These are phyloP conservation scores for Lomographa bimaculata DNA, from an alignment of 2,888 invertebrate genomes.

Conservation along the genomic window DNA sequence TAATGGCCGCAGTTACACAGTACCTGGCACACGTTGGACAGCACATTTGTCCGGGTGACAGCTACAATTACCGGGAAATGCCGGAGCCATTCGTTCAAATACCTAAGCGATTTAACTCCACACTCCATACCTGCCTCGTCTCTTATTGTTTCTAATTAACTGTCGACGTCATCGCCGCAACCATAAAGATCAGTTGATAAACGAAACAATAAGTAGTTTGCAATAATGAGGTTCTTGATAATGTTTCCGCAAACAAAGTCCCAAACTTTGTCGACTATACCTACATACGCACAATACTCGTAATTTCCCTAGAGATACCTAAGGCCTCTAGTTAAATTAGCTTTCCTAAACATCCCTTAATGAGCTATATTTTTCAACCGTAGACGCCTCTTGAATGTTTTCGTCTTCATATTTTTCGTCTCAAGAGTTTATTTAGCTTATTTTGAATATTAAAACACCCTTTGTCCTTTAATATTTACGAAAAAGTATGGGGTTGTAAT, in stretches of 20 bases:
- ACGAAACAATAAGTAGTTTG: constrained; percentile 36
- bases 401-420: constrained; percentile 52
- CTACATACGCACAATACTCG: constrained; percentile 57
- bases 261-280: constrained; percentile 53
- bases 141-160: constrained; percentile 43
- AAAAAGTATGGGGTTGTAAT: constrained; percentile 11
- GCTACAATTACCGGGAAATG: constrained; percentile 74
- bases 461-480: constrained; percentile 11
- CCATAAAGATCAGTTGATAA: constrained; percentile 30
- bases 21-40: constrained; percentile 67
- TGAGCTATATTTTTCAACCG: constrained; percentile 69
- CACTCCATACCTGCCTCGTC: constrained; percentile 28
- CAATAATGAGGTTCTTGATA: constrained; percentile 46
- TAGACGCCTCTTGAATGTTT: constrained; percentile 55
- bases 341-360: constrained; percentile 73
- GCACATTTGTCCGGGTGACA: constrained; percentile 74
- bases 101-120: constrained; percentile 60
- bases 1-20: constrained; percentile 70
- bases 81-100: constrained; percentile 62
- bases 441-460: constrained; percentile 18
- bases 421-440: constrained; percentile 37
- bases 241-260: constrained; percentile 48
- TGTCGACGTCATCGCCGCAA: constrained; percentile 19
- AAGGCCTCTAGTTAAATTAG: constrained; percentile 71
- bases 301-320: constrained; percentile 71